Conservation (phyloP, 2,797 vertebrate species). For the Muscicapa comitata region DNA sequence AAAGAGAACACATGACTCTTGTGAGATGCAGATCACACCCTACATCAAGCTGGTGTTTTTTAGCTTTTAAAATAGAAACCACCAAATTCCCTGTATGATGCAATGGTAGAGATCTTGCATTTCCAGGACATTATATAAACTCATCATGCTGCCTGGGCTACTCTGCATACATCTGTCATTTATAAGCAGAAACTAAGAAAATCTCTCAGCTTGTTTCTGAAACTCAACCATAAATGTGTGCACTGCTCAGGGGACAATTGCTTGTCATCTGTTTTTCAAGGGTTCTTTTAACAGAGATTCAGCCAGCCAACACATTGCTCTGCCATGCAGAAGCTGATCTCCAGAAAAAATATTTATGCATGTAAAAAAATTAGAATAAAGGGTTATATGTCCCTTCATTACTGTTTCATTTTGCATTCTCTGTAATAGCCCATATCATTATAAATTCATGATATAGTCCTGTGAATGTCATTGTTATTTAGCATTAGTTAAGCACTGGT, state of each 20-base stretch:
- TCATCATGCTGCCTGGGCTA: not conserved
- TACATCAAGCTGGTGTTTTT: not conserved
- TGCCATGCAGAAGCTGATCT: conserved; percentile 26
- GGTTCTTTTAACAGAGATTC: not conserved
- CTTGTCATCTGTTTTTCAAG: conserved; percentile 25
- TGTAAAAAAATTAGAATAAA: conserved; percentile 14
- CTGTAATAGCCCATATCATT: conserved; percentile 56
- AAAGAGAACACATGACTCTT: not conserved
- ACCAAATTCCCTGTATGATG: not conserved
- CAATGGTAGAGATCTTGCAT: not conserved
- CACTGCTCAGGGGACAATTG: not conserved
- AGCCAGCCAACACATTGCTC: not conserved
- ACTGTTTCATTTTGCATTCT: conserved; percentile 51
- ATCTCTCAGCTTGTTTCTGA: not conserved
- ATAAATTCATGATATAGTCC: conserved; percentile 66
- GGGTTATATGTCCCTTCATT: conserved; percentile 15
- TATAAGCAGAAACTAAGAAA: conserved; percentile 19
- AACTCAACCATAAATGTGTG: not conserved
- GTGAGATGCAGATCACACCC: not conserved
- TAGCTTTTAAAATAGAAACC: not conserved
- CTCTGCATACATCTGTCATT: not conserved
- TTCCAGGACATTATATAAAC: conserved; percentile 3
- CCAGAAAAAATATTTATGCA: not conserved
- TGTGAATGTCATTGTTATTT: conserved; percentile 66
- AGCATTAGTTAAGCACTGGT: conserved; percentile 47